Percentiles rank a stretch among this genome's conserved stretches.
Evolutionary conservation across 1,140 invertebrate genomes (phyloP).

Genomic region (Eufriesea mexicana): DNA sequence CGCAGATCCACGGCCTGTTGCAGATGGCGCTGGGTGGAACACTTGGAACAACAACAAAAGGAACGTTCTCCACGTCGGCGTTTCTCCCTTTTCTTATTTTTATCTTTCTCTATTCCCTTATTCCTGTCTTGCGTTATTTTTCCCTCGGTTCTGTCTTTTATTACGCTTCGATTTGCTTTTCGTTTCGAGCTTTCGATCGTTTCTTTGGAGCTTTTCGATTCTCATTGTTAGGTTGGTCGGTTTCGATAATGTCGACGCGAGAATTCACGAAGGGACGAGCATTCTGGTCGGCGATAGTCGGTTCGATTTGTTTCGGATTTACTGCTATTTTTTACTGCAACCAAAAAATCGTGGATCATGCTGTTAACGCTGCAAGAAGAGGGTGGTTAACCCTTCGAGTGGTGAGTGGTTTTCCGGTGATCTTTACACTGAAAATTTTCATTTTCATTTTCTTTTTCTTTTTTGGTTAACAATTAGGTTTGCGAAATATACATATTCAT

Average conservation of each 20-base stretch:
- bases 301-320: conserved; percentile 11
- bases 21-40: conserved; percentile 35
- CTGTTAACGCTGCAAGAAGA: conserved; percentile 14
- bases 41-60: conserved; percentile 54
- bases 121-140: background rate
- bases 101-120: background rate
- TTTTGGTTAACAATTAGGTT: too few relatives aligned
- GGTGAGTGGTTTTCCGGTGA: background rate
- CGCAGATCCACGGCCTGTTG: conserved; percentile 4
- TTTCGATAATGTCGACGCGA: background rate
- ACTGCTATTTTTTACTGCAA: conserved; percentile 22
- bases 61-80: conserved; percentile 26
- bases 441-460: too few relatives aligned
- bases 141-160: too few relatives aligned
- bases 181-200: background rate
- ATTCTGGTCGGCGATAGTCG: conserved; percentile 16
- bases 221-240: background rate
- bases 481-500: too few relatives aligned
- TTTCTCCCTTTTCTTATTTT: background rate
- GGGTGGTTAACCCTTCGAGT: background rate
- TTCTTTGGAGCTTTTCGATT: background rate
- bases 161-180: background rate
- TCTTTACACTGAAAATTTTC: too few relatives aligned
- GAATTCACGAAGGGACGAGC: conserved; percentile 13
- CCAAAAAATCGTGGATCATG: conserved; percentile 12